These are phyloP conservation scores for Barnardius zonarius DNA, from an alignment of 2,113 vertebrate genomes.

Conservation along the genomic window DNA sequence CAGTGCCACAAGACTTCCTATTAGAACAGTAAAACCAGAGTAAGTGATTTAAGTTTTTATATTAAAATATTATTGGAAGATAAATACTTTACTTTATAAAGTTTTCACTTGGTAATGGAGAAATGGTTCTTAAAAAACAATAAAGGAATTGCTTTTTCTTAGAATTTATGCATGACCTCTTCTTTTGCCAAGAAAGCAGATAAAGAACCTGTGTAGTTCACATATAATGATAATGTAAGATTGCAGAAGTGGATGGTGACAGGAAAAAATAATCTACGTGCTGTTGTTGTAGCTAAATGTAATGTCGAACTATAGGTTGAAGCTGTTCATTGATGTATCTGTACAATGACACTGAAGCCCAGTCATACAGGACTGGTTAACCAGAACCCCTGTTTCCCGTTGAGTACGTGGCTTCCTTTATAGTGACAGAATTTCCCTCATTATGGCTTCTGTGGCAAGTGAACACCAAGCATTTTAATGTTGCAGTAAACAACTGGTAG, in stretches of 20 bases:
- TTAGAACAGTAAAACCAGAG: constrained; percentile 5
- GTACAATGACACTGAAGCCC: background rate
- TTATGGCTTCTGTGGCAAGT: background rate
- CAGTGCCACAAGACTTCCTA: background rate
- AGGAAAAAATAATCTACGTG: background rate
- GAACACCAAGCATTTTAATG: background rate
- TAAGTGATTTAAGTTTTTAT: constrained; percentile 36
- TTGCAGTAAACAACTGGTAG: background rate
- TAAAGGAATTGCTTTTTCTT: constrained; percentile 31
- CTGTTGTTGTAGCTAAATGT: background rate
- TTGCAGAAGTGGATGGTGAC: background rate
- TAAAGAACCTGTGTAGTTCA: background rate
- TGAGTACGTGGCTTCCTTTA: background rate
- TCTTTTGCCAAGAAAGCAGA: background rate
- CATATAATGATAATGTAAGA: background rate
- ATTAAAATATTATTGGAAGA: constrained; percentile 27
- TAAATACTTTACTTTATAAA: constrained; percentile 34
- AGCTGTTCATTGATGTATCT: background rate
- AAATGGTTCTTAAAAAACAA: background rate
- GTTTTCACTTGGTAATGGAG: constrained; percentile 29
- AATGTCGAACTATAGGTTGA: background rate
- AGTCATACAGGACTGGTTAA: background rate
- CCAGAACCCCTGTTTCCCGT: background rate
- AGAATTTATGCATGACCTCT: constrained; percentile 6
- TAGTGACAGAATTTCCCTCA: background rate